Percentiles rank a stretch among this genome's conserved stretches.
Evolutionary conservation across 2,888 invertebrate species (phyloP).

Genomic region (Sepioteuthis lessoniana): DNA sequence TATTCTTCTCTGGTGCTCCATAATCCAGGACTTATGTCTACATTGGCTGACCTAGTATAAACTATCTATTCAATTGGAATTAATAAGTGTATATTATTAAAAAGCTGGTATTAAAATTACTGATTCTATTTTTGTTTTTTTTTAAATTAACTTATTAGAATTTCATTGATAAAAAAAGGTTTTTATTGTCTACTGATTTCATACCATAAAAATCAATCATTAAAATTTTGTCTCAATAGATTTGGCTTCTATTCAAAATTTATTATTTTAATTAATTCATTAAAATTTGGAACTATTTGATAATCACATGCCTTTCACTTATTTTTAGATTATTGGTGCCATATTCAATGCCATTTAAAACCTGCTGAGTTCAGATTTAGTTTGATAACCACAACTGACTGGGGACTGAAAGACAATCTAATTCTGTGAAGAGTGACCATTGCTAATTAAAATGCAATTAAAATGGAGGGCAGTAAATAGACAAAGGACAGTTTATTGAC

Average conservation of each 20-base stretch:
- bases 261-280: background rate
- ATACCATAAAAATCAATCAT: background rate
- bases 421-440: background rate
- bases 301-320: background rate
- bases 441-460: conserved; percentile 8
- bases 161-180: no score
- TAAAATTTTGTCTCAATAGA: background rate
- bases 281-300: background rate
- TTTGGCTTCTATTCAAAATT: background rate
- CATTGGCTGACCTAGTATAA: no score
- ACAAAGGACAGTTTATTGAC: conserved; percentile 33
- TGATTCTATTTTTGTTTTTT: no score
- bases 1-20: no score
- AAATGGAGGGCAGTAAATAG: background rate
- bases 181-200: background rate
- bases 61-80: no score
- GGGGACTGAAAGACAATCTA: background rate
- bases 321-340: background rate
- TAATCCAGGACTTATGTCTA: no score
- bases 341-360: background rate
- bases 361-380: background rate
- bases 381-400: background rate
- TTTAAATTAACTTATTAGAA: no score
- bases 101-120: no score
- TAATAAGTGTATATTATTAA: no score